Base-by-base conservation (phyloP, 2,797 vertebrate genomes). In the Bradypodion pumilum region DNA sequence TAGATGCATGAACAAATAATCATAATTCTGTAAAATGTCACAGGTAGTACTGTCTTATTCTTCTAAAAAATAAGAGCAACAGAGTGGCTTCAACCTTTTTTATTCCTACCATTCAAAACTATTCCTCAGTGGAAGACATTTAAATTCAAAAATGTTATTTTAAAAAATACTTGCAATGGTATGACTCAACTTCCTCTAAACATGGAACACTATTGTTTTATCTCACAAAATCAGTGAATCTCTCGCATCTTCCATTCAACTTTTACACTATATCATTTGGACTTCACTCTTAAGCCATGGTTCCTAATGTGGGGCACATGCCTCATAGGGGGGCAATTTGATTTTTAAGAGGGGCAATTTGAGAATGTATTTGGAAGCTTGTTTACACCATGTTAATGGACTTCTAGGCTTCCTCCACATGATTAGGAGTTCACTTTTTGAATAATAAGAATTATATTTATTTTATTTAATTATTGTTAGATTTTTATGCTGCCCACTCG, bases 111-210 rank as follows among this genome's bases (percentile, higher is more conserved):
- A 44, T 77, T 68, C 27, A 35, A 21, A 44, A 63, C 60, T 60
- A 70, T 60, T 37, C 42, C 60, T 60, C 40, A 72, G 3, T 44
- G 35, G 56, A 76, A 40, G 23, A 49, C 8, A 37, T 74, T 27
- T 87, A 81, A 72, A 27, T 74, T 85, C 85, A 66, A 63, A 60
- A 72, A 80, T 59, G 35, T 80, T 65, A 85, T 74, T 78, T 86
- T 80, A 1, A 7, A 63, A 84, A 86, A 84, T 40, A 78, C 63
- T 65, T 74, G 52, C 25, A 63, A 87, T 69, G 1, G 1, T 80
- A 75, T 0, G 0, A 85, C 46, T 73, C 29, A n/a, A 32, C 21
- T 81, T 49, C 10, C 29, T 19, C 27, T 2, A 49, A 52, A 85
- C n/a, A 78, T 12, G 76, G 2, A 46, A 0, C 3, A 80, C 49